Evolutionary conservation across 2,113 vertebrate species (phyloP).

Genomic region (Pholis gunnellus): DNA sequence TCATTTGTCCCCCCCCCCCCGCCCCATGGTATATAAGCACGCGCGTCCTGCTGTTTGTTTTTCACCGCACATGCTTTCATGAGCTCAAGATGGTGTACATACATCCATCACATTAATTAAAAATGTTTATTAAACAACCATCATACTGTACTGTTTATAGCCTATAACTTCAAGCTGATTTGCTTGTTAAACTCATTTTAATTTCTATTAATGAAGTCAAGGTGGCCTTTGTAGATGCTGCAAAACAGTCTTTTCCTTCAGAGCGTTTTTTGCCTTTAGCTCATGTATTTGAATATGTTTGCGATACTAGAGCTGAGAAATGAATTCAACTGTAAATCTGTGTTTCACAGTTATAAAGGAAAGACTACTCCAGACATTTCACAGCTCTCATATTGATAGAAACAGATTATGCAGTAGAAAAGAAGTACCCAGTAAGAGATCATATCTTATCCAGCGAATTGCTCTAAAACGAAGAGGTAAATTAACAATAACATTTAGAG

Average conservation of each 20-base stretch:
- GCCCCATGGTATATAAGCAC: constrained; percentile 38
- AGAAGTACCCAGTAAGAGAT: constrained; percentile 37
- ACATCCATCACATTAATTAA: constrained; percentile 44
- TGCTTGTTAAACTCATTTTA: constrained; percentile 15
- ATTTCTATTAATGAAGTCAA: background rate
- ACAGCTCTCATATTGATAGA: background rate
- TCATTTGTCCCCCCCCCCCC: constrained; percentile 38
- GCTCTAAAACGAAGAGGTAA: constrained; percentile 3
- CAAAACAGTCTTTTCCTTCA: background rate
- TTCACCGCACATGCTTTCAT: constrained; percentile 19
- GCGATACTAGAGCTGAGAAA: background rate
- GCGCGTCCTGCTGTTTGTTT: constrained; percentile 31
- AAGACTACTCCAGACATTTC: constrained; percentile 12
- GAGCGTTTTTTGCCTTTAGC: background rate
- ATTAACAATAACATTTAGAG: constrained; percentile 8
- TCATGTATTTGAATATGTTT: background rate
- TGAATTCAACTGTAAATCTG: background rate
- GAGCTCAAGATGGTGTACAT: constrained; percentile 34
- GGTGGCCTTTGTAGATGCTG: background rate
- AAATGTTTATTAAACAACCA: constrained; percentile 18
- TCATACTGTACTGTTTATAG: background rate
- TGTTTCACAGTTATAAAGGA: background rate
- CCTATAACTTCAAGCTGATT: constrained; percentile 6
- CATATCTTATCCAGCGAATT: constrained; percentile 36
- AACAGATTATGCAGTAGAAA: constrained; percentile 27